A percentile compares a stretch with the other conserved stretches of the same genome.
phyloP scores from a whole-genome alignment of 2,888 invertebrate genomes.

The Synanthedon tipuliformis region DNA sequence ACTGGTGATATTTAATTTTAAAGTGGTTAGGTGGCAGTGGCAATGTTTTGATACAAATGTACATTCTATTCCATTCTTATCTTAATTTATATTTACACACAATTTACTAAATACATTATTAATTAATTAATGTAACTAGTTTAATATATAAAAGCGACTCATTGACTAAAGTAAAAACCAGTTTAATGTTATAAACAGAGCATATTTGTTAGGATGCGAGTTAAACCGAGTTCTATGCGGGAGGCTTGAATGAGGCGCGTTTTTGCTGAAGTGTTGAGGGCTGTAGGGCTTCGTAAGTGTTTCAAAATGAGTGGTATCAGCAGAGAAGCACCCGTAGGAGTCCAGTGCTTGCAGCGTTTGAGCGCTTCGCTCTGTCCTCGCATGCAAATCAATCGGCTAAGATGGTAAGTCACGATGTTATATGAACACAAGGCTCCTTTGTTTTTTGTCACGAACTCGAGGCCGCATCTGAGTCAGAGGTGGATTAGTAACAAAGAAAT shows the following conservation, averaged over 20 bases:
- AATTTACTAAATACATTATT: too few species aligned
- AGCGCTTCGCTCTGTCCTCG: slow-evolving; percentile 70
- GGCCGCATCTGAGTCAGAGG: too few species aligned
- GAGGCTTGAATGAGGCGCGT: slow-evolving; percentile 24
- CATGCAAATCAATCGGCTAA: slow-evolving; percentile 72
- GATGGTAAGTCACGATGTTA: slow-evolving; percentile 66
- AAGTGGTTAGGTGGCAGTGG: too few species aligned
- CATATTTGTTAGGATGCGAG: slow-evolving; percentile 12
- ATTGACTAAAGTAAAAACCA: not conserved
- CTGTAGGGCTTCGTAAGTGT: slow-evolving; percentile 22
- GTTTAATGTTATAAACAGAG: slow-evolving; percentile 25
- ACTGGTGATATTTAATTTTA: too few species aligned
- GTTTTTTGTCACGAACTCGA: too few species aligned
- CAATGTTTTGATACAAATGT: too few species aligned
- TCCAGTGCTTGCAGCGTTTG: slow-evolving; percentile 67
- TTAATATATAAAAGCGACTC: not conserved
- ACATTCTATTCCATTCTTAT: too few species aligned
- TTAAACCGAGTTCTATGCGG: not conserved
- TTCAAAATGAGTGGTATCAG: slow-evolving; percentile 68
- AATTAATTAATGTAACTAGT: too few species aligned
- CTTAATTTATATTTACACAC: too few species aligned
- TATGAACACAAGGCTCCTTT: too few species aligned
- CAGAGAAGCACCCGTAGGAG: slow-evolving; percentile 75
- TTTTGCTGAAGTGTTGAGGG: slow-evolving; percentile 13
- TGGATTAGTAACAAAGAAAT: too few species aligned